phyloP scores from a whole-genome alignment of 1,140 invertebrate genomes.

The Sinella curviseta region DNA sequence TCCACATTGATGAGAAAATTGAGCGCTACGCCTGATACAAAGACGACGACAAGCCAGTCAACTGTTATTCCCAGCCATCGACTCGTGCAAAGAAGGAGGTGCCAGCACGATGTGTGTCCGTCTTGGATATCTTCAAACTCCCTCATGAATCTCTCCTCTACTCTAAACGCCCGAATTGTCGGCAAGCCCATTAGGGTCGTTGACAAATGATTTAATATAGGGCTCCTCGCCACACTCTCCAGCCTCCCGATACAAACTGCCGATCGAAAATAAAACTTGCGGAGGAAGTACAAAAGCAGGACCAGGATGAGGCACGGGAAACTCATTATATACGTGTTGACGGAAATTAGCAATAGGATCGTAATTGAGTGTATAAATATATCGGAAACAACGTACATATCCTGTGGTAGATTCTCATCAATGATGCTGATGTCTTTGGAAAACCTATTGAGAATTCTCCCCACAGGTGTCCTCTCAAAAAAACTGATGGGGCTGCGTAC shows the following conservation, averaged over 20 bases:
- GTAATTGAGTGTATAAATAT: not conserved
- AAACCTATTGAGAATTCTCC: slow-evolving; percentile 72
- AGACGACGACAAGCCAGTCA: slow-evolving; percentile 53
- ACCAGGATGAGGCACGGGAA: slow-evolving; percentile 72
- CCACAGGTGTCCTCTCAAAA: slow-evolving; percentile 75
- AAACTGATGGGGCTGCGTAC: slow-evolving; percentile 75
- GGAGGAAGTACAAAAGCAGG: slow-evolving; percentile 70
- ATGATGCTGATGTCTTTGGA: slow-evolving; percentile 79
- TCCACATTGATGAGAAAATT: slow-evolving; percentile 47
- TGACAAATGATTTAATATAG: slow-evolving; percentile 63
- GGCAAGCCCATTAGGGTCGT: slow-evolving; percentile 60
- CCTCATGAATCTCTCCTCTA: slow-evolving; percentile 58
- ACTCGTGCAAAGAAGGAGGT: slow-evolving; percentile 57
- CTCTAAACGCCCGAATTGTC: slow-evolving; percentile 60
- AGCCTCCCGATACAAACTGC: slow-evolving; percentile 84
- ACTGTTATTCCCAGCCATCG: slow-evolving; percentile 62
- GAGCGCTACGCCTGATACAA: slow-evolving; percentile 45
- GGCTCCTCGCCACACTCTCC: slow-evolving; percentile 73
- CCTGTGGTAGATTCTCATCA: slow-evolving; percentile 81
- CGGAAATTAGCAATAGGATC: slow-evolving; percentile 57
- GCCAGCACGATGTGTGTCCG: slow-evolving; percentile 52
- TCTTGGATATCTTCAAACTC: slow-evolving; percentile 53
- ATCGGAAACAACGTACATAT: not conserved
- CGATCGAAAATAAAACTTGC: slow-evolving; percentile 76
- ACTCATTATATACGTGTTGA: slow-evolving; percentile 73